Evolutionary conservation across 1,140 invertebrate species (phyloP).

Genomic region (Hyles euphorbiae): DNA sequence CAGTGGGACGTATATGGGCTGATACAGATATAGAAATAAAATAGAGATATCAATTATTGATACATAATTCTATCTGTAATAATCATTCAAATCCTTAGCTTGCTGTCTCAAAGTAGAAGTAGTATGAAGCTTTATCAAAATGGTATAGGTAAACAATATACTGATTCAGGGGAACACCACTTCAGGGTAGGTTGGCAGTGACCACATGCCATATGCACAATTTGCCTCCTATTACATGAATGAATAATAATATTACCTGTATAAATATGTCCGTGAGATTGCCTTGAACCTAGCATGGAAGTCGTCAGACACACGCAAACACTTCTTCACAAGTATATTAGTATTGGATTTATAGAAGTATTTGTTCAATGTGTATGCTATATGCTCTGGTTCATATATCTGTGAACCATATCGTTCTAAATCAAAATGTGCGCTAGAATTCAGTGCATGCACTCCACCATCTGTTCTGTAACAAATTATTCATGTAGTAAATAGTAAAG

Average conservation of each 20-base stretch:
- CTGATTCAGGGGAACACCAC: too few relatives aligned
- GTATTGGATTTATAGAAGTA: conserved; percentile 75
- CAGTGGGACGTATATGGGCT: too few relatives aligned
- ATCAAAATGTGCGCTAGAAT: conserved; percentile 80
- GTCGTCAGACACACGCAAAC: conserved; percentile 73
- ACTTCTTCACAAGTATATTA: conserved; percentile 75
- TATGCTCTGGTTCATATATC: conserved; percentile 64
- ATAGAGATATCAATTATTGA: not conserved
- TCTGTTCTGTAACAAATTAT: conserved; percentile 78
- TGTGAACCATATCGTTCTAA: conserved; percentile 63
- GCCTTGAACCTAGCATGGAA: conserved; percentile 79
- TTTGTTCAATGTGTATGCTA: conserved; percentile 76
- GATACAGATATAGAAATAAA: too few relatives aligned
- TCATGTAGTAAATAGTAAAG: not conserved
- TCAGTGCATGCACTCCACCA: conserved; percentile 82
- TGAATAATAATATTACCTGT: conserved; percentile 69
- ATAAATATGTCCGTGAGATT: conserved; percentile 80
- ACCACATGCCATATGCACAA: too few relatives aligned
- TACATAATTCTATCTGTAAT: too few relatives aligned
- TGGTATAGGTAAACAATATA: too few relatives aligned
- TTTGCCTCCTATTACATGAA: too few relatives aligned
- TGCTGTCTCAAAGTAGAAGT: too few relatives aligned
- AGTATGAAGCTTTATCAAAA: too few relatives aligned
- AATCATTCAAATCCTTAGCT: too few relatives aligned
- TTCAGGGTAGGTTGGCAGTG: too few relatives aligned